Evolutionary conservation across 2,888 invertebrate species (phyloP), one percentile per base, ranked within the genome.

Genomic region (Tachina lurida): DNA sequence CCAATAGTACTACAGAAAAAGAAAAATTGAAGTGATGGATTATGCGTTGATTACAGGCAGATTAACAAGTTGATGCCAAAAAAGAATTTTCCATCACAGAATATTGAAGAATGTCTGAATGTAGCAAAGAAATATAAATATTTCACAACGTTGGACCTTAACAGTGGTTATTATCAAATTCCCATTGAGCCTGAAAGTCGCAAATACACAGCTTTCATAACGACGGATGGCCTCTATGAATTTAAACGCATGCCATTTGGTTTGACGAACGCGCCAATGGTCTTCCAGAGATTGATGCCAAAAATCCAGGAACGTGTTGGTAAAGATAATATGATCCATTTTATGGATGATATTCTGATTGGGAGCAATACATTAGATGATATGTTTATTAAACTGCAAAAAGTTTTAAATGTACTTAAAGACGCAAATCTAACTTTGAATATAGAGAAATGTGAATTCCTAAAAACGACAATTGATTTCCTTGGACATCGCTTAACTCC

Each of bases 341-440:
- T 86, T 60, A 87, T 87, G 87, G 85, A 87, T 45, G 85, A 85
- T 41, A 81, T 87, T n/a, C 39, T 86, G 7, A 47, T 86, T 45
- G 80, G 45, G 1, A 45, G 45, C 22, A 45, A 65, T 15, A 56
- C 70, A 10, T 8, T 15, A 10, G 19, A 56, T 17, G 47, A 73
- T 4, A 73, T 58, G 58, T 58, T 60, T 31, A 15, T 5, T 13
- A 56, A 54, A 56, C 2, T 70, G 43, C 39, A 19, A 52, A 39
- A 0, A 3, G 52, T 56, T 56, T 9, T 73, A 1, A 47, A 73
- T 9, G 58, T 71, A 12, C n/a, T 58, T 3, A 19, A 45, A n/a
- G 56, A 71, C 12, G 45, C 58, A 22, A 58, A 56, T 15, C 13
- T 71, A 1, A 56, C 70, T 10, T 19, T 70, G 9, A 70, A 70